Evolutionary conservation across 2,113 vertebrate genomes (phyloP), one percentile per base, ranked within the genome.

Genomic region (Macrotis lagotis): DNA sequence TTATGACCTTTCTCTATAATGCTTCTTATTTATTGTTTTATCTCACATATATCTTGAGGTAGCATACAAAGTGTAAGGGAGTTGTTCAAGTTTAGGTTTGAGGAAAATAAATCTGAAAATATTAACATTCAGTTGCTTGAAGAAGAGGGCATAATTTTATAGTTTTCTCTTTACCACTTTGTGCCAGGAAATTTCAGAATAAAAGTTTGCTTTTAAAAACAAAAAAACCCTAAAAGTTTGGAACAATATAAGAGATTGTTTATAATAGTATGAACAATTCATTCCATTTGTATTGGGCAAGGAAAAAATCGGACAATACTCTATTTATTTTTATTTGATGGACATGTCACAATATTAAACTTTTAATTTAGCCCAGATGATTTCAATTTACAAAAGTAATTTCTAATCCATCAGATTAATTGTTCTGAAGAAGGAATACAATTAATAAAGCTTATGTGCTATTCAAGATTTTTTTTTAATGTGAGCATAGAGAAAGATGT

Each of bases 81-180:
- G 25, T 55, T 19, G 0, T 4, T 97, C 0, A 11, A 2, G 92
- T 96, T 98, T 97, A 88, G 6, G 95, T 98, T 96, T 93, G 95
- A 97, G 66, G n/a, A 83, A 44, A 83, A 44, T 83, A 97, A 97
- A 95, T 91, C 90, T 59, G 66, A 91, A 89, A 89, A 25, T 6
- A 93, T 95, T 93, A 89, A 90, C 16, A 53, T 96, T 95, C 92
- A 44, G 92, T 94, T 89, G 26, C 0, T 96, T 25, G 16, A 55
- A 94, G 94, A 95, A 92, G 93, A 95, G 94, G 91, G 95, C 47
- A 66, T 3, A 25, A n/a, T 92, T 97, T 96, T 93, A 94, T n/a
- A 94, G 28, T 25, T 50, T 94, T 90, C 14, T 4, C 59, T n/a
- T 94, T 89, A 1, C 6, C 51, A 88, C n/a, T 94, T 92, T 59